These are phyloP conservation scores for Coelopa frigida DNA, from an alignment of 1,140 invertebrate species.

Conservation along the genomic window DNA sequence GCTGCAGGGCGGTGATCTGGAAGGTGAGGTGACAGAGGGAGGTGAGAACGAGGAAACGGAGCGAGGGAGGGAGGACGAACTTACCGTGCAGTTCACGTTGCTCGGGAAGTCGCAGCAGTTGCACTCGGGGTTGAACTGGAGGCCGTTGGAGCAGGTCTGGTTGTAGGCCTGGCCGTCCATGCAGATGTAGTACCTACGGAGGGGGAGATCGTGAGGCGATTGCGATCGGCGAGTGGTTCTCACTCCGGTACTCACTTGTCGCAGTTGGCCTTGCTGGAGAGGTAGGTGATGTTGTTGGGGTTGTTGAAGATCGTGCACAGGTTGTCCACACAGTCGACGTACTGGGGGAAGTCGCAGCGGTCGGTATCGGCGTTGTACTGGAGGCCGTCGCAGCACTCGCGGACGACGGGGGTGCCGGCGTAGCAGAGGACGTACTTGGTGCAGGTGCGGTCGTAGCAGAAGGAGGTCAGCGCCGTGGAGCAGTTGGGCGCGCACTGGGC, in stretches of 20 bases:
- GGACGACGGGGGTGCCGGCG: slow-evolving; percentile 20
- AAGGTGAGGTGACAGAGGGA: neutral
- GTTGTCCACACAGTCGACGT: slow-evolving; percentile 36
- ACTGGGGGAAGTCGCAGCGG: slow-evolving; percentile 37
- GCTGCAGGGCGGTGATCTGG: slow-evolving; percentile 21
- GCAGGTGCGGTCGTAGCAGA: slow-evolving; percentile 34
- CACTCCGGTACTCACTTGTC: slow-evolving; percentile 15
- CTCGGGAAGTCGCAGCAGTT: slow-evolving; percentile 29
- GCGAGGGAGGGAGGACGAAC: slow-evolving; percentile 7
- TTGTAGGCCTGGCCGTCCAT: slow-evolving; percentile 21
- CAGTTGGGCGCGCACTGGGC: slow-evolving; percentile 25
- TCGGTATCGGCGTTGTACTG: slow-evolving; percentile 33
- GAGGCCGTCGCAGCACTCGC: slow-evolving; percentile 25
- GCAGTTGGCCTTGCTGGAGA: slow-evolving; percentile 29
- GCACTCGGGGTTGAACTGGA: slow-evolving; percentile 24
- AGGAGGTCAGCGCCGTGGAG: slow-evolving; percentile 21
- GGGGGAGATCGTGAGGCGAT: neutral
- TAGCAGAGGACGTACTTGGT: slow-evolving; percentile 37
- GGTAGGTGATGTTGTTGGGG: slow-evolving; percentile 22
- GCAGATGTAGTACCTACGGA: slow-evolving; percentile 33
- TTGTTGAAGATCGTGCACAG: slow-evolving; percentile 29
- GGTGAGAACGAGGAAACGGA: neutral
- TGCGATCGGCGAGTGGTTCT: neutral
- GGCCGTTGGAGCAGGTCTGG: slow-evolving; percentile 25
- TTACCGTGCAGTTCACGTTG: slow-evolving; percentile 26